Evolutionary conservation across 2,888 invertebrate genomes (phyloP).

Genomic region (Cheilosia scutellata): DNA sequence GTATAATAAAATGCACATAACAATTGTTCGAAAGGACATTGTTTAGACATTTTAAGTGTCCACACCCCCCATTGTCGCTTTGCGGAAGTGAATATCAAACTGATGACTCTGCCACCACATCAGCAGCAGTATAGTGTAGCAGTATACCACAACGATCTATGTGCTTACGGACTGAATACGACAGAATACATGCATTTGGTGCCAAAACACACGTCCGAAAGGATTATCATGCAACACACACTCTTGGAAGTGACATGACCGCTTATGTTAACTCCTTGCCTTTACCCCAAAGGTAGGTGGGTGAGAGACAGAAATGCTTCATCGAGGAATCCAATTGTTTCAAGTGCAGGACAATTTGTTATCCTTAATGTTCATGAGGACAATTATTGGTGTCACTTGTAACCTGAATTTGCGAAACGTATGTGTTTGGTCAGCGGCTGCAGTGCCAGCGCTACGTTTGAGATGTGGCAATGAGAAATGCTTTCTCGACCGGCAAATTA

Average conservation of each 20-base stretch:
- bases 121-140: background rate
- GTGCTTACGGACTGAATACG: conserved; percentile 9
- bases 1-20: conserved; percentile 43
- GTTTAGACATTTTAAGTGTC: conserved; percentile 44
- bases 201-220: conserved; percentile 26
- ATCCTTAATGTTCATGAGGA: conserved; percentile 62
- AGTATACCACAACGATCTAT: conserved; percentile 23
- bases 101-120: conserved; percentile 17
- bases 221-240: conserved; percentile 19
- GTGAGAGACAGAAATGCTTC: conserved; percentile 13
- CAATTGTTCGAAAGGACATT: conserved; percentile 42
- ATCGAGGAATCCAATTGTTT: conserved; percentile 49
- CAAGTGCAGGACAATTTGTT: conserved; percentile 58
- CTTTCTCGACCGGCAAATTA: conserved; percentile 13
- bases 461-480: conserved; percentile 10
- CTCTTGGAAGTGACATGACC: conserved; percentile 28
- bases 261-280: conserved; percentile 28
- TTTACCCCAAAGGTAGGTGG: background rate
- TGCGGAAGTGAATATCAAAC: conserved; percentile 43
- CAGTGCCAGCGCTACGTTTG: background rate
- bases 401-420: conserved; percentile 39
- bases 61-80: conserved; percentile 3
- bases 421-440: conserved; percentile 20
- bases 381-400: conserved; percentile 62
- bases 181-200: conserved; percentile 22